These are phyloP conservation scores for Strix aluco DNA, from an alignment of 2,113 vertebrate species.

Conservation along the genomic window DNA sequence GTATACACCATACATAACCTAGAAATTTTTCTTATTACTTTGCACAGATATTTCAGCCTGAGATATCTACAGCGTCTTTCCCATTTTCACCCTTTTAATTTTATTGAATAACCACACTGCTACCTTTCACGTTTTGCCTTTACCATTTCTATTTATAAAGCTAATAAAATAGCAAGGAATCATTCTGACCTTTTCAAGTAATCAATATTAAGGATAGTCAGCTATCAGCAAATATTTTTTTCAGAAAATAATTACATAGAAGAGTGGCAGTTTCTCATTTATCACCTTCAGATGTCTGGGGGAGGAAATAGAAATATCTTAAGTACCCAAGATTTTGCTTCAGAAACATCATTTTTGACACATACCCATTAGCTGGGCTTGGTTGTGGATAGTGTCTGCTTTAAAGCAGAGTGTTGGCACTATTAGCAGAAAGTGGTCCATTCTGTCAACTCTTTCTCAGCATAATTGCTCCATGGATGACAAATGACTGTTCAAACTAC, in stretches of 20 bases:
- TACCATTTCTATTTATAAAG: constrained; percentile 58
- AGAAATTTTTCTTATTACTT: not conserved
- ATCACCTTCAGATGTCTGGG: constrained; percentile 32
- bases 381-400: not conserved
- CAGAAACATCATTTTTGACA: constrained; percentile 48
- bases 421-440: constrained; percentile 32
- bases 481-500: constrained; percentile 47
- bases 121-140: not conserved
- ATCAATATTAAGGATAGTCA: constrained; percentile 63
- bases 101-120: not conserved
- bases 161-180: constrained; percentile 57
- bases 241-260: constrained; percentile 56
- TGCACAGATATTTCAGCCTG: not conserved
- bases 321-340: constrained; percentile 44
- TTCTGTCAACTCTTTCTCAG: constrained; percentile 51
- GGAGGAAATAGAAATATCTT: constrained; percentile 4
- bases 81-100: constrained; percentile 1
- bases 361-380: constrained; percentile 28
- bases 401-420: constrained; percentile 18
- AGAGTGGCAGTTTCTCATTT: constrained; percentile 60
- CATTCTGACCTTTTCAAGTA: constrained; percentile 51
- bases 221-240: constrained; percentile 62
- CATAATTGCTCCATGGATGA: constrained; percentile 49
- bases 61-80: not conserved
- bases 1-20: not conserved